These are phyloP conservation scores for Danaus plexippus DNA, from an alignment of 1,140 invertebrate species.

Conservation along the genomic window DNA sequence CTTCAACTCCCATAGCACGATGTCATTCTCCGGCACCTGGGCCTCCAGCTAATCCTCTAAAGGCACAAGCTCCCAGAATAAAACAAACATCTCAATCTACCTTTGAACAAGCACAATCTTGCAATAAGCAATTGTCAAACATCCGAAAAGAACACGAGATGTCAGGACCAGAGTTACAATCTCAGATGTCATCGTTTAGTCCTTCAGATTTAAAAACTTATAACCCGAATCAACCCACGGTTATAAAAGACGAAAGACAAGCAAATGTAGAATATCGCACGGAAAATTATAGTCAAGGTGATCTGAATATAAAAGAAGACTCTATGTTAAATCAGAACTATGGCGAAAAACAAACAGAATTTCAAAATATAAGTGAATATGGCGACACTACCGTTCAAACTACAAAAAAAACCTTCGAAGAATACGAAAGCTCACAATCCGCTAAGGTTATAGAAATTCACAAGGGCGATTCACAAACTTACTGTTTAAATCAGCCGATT, in stretches of 20 bases:
- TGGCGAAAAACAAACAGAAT: conserved; percentile 56
- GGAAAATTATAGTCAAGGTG: conserved; percentile 48
- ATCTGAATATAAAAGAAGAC: conserved; percentile 58
- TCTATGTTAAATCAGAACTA: conserved; percentile 58
- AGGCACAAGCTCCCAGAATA: conserved; percentile 72
- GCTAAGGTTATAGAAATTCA: conserved; percentile 75
- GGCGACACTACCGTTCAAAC: conserved; percentile 74
- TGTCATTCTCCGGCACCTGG: conserved; percentile 74
- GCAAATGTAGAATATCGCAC: conserved; percentile 53
- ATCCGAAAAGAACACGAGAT: conserved; percentile 9
- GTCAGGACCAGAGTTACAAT: conserved; percentile 25
- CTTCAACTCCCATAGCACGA: conserved; percentile 72
- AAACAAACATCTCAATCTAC: conserved; percentile 51
- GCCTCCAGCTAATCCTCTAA: conserved; percentile 74
- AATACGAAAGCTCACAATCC: conserved; percentile 75
- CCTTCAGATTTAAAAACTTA: conserved; percentile 3
- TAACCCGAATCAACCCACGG: conserved; percentile 37
- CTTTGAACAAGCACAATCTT: conserved; percentile 26
- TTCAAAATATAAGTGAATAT: conserved; percentile 67
- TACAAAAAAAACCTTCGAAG: conserved; percentile 75
- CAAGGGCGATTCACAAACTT: conserved; percentile 58
- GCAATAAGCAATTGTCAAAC: neutral
- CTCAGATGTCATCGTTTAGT: conserved; percentile 4
- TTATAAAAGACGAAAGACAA: conserved; percentile 46
- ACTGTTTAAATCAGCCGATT: conserved; percentile 57